These are phyloP conservation scores for Coelopa frigida DNA, from an alignment of 1,140 invertebrate genomes.

Conservation along the genomic window DNA sequence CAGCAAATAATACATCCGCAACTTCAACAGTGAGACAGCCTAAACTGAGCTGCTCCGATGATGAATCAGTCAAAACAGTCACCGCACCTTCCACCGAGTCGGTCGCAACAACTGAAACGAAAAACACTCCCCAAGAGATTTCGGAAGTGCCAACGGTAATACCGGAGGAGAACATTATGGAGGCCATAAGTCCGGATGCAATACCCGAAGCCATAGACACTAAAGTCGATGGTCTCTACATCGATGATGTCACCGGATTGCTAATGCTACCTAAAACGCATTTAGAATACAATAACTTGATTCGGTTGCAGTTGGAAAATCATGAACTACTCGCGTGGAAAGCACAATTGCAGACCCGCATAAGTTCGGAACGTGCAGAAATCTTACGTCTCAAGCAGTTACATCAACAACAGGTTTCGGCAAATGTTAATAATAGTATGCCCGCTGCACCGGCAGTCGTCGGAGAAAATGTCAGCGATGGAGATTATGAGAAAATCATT, in stretches of 20 bases:
- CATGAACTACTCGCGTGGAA: slow-evolving; percentile 61
- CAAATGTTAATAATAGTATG: slow-evolving; percentile 20
- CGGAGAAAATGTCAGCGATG: slow-evolving; percentile 41
- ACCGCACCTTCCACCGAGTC: slow-evolving; percentile 7
- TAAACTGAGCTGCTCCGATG: slow-evolving; percentile 5
- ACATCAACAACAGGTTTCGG: slow-evolving; percentile 38
- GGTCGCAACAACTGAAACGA: slow-evolving; percentile 1
- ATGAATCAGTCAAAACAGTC: slow-evolving; percentile 9
- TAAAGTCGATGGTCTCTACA: slow-evolving; percentile 47
- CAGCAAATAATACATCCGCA: background rate
- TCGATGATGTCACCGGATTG: slow-evolving; percentile 42
- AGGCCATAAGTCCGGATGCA: too few species aligned
- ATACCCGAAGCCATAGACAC: too few species aligned
- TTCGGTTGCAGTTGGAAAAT: slow-evolving; percentile 57
- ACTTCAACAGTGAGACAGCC: background rate
- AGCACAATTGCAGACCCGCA: slow-evolving; percentile 55
- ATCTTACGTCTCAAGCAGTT: slow-evolving; percentile 55
- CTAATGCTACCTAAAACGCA: slow-evolving; percentile 34
- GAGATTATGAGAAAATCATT: slow-evolving; percentile 47
- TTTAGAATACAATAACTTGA: slow-evolving; percentile 50
- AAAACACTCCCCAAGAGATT: slow-evolving; percentile 16
- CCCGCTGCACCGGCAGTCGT: slow-evolving; percentile 14
- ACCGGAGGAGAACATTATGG: slow-evolving; percentile 7
- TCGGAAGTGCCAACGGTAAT: background rate
- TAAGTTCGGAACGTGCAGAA: slow-evolving; percentile 59